Evolutionary conservation across 2,797 vertebrate species (phyloP), one percentile per base, ranked within the genome.

Genomic region (Emydoidea blandingii): DNA sequence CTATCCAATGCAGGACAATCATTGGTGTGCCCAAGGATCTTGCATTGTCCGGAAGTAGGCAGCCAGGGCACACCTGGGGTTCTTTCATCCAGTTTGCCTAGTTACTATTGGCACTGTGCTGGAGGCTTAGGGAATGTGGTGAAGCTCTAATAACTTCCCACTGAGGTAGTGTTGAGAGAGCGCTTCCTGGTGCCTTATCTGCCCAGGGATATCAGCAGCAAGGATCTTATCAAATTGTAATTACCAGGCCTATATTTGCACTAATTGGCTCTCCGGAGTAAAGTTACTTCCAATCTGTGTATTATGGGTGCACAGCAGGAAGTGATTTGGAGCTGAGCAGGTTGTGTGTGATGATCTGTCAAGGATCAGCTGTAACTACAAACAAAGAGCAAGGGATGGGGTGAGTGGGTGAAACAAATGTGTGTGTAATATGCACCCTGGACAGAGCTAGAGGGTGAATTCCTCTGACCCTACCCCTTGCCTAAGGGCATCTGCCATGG

Each of bases 181-280:
- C n/a, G 49, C 93, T 91, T 88, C 92, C 92, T 16, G 1, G 54
- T 12, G 54, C 89, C 96, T 96, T 90, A 79, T 97, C 97, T 96
- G 94, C 96, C 92, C 90, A 41, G 89, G 93, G 95, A 89, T 93
- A 97, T 76, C 94, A 8, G 95, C 96, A 21, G 88, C 47, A 54
- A 2, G 97, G 91, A 97, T 96, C 98, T 98, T 96, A 97, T 98
- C 97, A 80, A 8, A 34, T 88, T n/a, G 88, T 93, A 97, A 98
- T 98, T 98, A 98, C 93, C 95, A 62, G 95, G 93, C 87, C 96
- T 89, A 92, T 91, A 93, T 97, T 85, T 96, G 97, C 95, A 89
- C 97, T 98, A 98, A 98, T 98, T 98, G 98, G 96, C 97, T 98
- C 97, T 98, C 98, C 85, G 87, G 98, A 97, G 98, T 95, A 94